These are phyloP conservation scores for Diplosoma virens DNA, from an alignment of 23 tunicate species.

Conservation along the genomic window DNA sequence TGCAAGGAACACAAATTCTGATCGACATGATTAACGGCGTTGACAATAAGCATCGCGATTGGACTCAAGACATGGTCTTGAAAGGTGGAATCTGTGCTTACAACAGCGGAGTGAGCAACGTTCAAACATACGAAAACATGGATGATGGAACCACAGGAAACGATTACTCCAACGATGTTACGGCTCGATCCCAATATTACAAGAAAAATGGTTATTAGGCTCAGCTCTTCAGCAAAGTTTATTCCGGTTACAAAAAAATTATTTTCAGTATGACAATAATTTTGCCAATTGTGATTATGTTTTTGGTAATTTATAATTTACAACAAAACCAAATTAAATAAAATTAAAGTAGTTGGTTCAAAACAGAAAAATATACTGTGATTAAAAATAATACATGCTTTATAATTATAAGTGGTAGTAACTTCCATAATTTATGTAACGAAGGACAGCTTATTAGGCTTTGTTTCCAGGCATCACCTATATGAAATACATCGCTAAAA, in stretches of 20 bases:
- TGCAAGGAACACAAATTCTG: conserved; percentile 80
- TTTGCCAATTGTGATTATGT: neutral
- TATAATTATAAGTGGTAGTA: no score
- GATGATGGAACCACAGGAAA: conserved; percentile 80
- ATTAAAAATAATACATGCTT: no score
- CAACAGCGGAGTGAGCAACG: conserved; percentile 86
- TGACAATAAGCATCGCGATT: conserved; percentile 43
- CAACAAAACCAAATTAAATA: no score
- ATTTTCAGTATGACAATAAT: neutral
- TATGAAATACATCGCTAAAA: no score
- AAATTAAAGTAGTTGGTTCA: no score
- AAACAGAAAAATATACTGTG: no score
- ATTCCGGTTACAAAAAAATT: neutral
- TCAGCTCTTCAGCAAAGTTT: neutral
- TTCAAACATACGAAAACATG: conserved; percentile 78
- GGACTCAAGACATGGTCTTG: conserved; percentile 58
- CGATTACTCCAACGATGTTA: conserved; percentile 74
- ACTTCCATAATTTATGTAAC: no score
- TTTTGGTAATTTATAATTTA: neutral
- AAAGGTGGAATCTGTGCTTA: conserved; percentile 95
- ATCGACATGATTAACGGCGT: conserved; percentile 85
- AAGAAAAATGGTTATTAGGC: conserved; percentile 43
- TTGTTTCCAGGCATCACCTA: no score
- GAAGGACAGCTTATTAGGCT: no score
- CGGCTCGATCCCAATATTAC: conserved; percentile 73